Evolutionary conservation across 2,113 vertebrate genomes (phyloP).

Genomic region (Aptenodytes forsteri): DNA sequence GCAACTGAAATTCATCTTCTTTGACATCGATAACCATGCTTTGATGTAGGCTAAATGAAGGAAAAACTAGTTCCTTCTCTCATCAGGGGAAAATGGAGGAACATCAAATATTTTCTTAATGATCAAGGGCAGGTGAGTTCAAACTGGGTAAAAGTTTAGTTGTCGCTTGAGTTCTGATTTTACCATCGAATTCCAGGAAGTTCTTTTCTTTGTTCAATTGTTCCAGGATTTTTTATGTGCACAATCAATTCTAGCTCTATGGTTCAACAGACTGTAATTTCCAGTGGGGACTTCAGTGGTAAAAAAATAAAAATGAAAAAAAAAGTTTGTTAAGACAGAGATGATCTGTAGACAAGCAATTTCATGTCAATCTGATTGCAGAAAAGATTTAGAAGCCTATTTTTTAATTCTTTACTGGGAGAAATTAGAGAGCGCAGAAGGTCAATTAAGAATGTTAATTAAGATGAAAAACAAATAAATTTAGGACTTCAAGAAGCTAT

Average conservation of each 20-base stretch:
- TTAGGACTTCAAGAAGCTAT: conserved; percentile 2
- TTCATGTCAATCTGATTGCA: neutral
- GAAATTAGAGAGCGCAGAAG: conserved; percentile 20
- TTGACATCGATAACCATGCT: conserved; percentile 14
- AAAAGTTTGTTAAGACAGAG: neutral
- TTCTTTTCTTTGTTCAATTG: conserved; percentile 14
- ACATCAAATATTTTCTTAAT: conserved; percentile 34
- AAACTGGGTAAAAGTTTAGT: neutral
- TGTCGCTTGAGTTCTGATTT: conserved; percentile 27
- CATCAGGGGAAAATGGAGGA: neutral
- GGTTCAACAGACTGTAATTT: conserved; percentile 9
- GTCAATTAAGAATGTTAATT: conserved; percentile 50
- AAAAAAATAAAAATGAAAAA: neutral
- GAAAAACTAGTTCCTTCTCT: conserved; percentile 42
- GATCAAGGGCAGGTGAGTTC: conserved; percentile 11
- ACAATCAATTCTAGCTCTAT: neutral
- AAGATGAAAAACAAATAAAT: neutral
- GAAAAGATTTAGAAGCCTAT: neutral
- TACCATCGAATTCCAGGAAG: neutral
- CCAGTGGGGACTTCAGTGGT: neutral
- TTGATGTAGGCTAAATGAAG: conserved; percentile 18
- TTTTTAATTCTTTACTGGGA: neutral
- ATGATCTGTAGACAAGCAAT: neutral
- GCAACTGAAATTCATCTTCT: conserved; percentile 43
- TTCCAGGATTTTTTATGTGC: conserved; percentile 7